Base-by-base conservation (phyloP, 2,113 vertebrate species). In the Hyperoodon ampullatus region DNA sequence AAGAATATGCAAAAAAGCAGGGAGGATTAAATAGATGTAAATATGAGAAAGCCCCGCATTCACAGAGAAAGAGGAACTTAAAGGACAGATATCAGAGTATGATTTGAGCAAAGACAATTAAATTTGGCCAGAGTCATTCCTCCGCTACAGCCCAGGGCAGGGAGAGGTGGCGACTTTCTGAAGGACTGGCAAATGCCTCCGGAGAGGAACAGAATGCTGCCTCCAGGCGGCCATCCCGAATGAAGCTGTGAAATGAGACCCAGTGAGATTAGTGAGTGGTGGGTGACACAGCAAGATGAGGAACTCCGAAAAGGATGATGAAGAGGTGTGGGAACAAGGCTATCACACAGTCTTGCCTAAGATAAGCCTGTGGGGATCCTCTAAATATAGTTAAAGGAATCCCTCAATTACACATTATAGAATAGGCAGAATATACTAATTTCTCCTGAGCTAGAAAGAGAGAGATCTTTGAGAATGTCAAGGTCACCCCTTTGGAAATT, bases 361-460 rank as follows among this genome's bases (percentile, higher is more conserved):
- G 30, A 94, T 75, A 95, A 95, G 61, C 61, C 91, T 81, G 28
- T 61, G 35, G 16, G 23, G 5, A 80, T 39, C 44, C 21, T 93
- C 66, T 65, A 90, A 77, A 72, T 53, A 50, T 91, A 95, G 88
- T 83, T 94, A 86, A 60, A 60, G 39, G 80, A 81, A 96, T 70
- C 61, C 72, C 71, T 95, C 68, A 93, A 66, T 97, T 61, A 90
- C 60, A 80, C 21, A 23, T 21, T 84, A 58, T 33, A 74, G 91
- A 81, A 93, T 10, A 92, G 26, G 8, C 30, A 10, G 84, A 83
- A 35, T 55, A 26, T 70, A 18, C 26, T 71, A 2, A 87, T 84
- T 60, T 96, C 55, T 80, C 39, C 85, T 35, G 66, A 93, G 70
- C 23, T 74, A 84, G 42, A 92, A 33, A 94, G 9, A 82, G 5